phyloP scores from a whole-genome alignment of 1,140 invertebrate genomes.

The roundworm (Caenorhabditis elegans) region WBcel235 BX284603.4:4900501-4901000 shows the following conservation, averaged over 20 bases:
- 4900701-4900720: not conserved
- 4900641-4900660: not conserved
- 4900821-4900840: not conserved
- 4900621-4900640: not conserved
- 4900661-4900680: not conserved
- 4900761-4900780: not conserved
- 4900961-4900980: not conserved
- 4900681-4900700: too few relatives aligned
- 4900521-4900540: too few relatives aligned
- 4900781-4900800: not conserved
- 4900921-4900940: not conserved
- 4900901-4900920: conserved; percentile 7
- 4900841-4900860: not conserved
- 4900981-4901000: not conserved
- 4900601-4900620: not conserved
- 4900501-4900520: too few relatives aligned
- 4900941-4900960: conserved; percentile 5
- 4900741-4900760: not conserved
- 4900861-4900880: conserved; percentile 5
- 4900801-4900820: not conserved
- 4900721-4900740: not conserved
- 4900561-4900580: not conserved
- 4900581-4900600: not conserved
- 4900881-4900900: not conserved
- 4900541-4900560: not conserved